Conservation (phyloP, 2,113 vertebrate genomes). For the Myodes glareolus region DNA sequence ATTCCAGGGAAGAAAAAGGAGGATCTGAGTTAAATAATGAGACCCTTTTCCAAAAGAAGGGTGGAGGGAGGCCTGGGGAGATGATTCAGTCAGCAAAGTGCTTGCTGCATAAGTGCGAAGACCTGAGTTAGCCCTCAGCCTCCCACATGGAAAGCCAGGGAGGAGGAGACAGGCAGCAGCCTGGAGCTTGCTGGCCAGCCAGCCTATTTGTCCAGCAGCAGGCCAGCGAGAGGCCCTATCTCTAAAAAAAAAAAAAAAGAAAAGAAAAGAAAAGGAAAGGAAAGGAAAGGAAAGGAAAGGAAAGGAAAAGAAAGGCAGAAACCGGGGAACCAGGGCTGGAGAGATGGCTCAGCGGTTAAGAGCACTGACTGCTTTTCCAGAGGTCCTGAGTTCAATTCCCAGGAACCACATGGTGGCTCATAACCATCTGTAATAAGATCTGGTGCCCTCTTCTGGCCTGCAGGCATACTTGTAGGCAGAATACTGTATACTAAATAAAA, state of each 20-base stretch:
- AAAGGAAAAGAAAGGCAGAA: background rate
- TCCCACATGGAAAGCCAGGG: background rate
- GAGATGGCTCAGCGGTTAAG: no score
- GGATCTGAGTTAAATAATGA: background rate
- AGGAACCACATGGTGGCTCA: no score
- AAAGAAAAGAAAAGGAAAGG: no score
- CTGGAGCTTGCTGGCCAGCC: background rate
- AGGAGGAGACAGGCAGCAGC: background rate
- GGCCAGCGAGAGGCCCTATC: background rate
- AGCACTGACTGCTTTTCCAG: no score
- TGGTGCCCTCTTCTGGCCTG: no score
- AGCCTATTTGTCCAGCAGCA: background rate
- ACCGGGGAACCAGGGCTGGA: no score
- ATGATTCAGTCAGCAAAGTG: background rate
- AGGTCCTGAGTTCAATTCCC: no score
- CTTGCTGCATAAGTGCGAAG: no score
- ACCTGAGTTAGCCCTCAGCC: background rate
- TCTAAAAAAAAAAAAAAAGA: background rate
- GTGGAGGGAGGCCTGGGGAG: background rate
- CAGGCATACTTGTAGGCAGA: no score
- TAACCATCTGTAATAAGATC: no score
- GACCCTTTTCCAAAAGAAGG: background rate
- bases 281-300: background rate
- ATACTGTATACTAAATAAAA: no score
- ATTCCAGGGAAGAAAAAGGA: background rate